Base-by-base conservation (phyloP, 2,888 invertebrate species). In the Trichopoda pennipes region DNA sequence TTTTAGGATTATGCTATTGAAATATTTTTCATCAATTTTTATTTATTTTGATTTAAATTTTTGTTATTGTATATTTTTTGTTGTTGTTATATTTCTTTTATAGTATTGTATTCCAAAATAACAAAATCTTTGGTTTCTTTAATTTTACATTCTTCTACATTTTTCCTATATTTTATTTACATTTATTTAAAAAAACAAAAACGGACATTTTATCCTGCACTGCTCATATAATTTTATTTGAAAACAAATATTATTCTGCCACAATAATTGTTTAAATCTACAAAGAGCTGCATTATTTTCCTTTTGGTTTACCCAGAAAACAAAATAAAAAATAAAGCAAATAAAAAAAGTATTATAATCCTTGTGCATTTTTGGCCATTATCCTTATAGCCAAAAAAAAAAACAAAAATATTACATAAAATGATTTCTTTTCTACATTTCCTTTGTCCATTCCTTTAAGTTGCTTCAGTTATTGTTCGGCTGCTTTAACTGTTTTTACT, bases 291-390 rank as follows among this genome's bases (percentile, higher is more conserved):
- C 12, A 38, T 38, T 1, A 38, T 38, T 6, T 38, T 10, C 3
- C 12, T 12, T 38, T 38, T 38, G 12, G 10, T 38, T 38, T n/a
- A n/a, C n/a, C n/a, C n/a, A 12, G 12, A 38, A 35, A 35, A 8
- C 35, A 35, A 35, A 35, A 35, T 7, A 10, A 38, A 38, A 38
- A 38, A 1, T 2, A 8, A 2, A 38, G 7, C 38, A 38, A 12
- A 38, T 38, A 10, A 12, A 38, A 38, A 12, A 12, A 32, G 19
- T n/a, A 47, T 47, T 35, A 35, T 69, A n/a, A 69, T 56, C 28
- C 28, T 44, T 56, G 44, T 28, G 56, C 32, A 68, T 14, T 44
- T 38, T 68, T 55, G 16, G 49, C 19, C 14, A 63, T 64, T 49
- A 23, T 63, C 2, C 38, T 38, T 38, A 12, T 51, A n/a, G n/a